Percentiles rank a stretch among this genome's conserved stretches.
Evolutionary conservation across 1,140 invertebrate species (phyloP).

Genomic region (Sycophila sp.): DNA sequence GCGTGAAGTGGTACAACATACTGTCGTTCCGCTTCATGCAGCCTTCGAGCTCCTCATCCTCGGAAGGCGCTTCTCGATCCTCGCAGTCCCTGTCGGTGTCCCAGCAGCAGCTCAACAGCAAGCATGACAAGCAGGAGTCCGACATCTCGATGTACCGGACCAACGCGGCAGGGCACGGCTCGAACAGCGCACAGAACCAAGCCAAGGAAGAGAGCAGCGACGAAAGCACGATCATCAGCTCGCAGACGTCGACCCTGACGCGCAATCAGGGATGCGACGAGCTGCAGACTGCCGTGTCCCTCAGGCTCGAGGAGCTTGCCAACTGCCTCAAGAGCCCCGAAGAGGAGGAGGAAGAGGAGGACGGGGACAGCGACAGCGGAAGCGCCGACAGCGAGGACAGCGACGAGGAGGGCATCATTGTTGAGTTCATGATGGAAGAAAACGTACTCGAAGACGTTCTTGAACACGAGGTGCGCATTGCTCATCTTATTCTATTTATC

Average conservation of each 20-base stretch:
- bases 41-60: constrained; percentile 59
- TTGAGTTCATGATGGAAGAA: constrained; percentile 65
- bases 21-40: constrained; percentile 89
- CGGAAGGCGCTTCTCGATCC: constrained; percentile 39
- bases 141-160: constrained; percentile 62
- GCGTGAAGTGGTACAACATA: constrained; percentile 94
- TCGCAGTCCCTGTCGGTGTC: constrained; percentile 32
- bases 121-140: constrained; percentile 67
- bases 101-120: constrained; percentile 39
- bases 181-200: constrained; percentile 57
- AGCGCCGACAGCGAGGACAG: constrained; percentile 68
- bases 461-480: constrained; percentile 61
- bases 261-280: constrained; percentile 82
- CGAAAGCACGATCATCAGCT: constrained; percentile 95
- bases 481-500: background rate
- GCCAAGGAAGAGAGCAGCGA: constrained; percentile 92
- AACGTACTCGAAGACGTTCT: constrained; percentile 67
- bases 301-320: constrained; percentile 71
- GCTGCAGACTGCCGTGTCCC: constrained; percentile 68
- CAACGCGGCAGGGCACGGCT: constrained; percentile 87
- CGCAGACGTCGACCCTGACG: constrained; percentile 94
- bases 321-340: constrained; percentile 66
- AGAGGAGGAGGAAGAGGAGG: constrained; percentile 70
- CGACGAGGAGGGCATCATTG: constrained; percentile 68
- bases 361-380: constrained; percentile 70